Evolutionary conservation across 2,888 invertebrate species (phyloP), one percentile per base, ranked within the genome.

Genomic region (Anticlea derivata): DNA sequence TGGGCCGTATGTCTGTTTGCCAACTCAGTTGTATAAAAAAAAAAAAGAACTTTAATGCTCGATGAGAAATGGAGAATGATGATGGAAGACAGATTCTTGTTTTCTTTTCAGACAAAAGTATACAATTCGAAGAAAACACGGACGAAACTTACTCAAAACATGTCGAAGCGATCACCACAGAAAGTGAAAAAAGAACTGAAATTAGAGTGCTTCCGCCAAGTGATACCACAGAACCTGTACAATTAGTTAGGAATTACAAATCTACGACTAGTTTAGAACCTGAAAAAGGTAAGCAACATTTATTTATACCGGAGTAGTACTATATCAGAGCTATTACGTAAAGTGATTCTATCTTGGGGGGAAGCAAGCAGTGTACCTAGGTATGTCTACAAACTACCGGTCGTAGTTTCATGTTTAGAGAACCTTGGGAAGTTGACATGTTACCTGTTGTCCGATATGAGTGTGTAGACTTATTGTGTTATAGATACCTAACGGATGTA

Each of bases 191-290:
- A 49, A 63, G 68, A 50, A 63, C 61, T 54, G 65, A 73, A 64
- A 72, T 63, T 55, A 77, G 75, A 65, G 81, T 75, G 80, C 81
- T 86, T 84, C 85, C 86, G 59, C 61, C 70, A 61, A 79, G 84
- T 83, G 83, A 86, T 83, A 83, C 63, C 71, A 70, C 63, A 58
- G 79, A 83, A 68, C 56, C 73, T 74, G 61, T 77, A 77, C 73
- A 78, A 70, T 69, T 88, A 83, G 78, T 68, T 83, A 81, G 77
- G 70, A 77, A 74, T 70, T 75, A 68, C 61, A 78, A 77, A 70
- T 74, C 75, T 67, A 61, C 65, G 39, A 58, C 61, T 66, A 70
- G 63, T 63, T 61, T 73, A 59, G 65, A 68, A 53, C 55, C 55
- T 60, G 71, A 73, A 63, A 70, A 74, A 70, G 81, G 81, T 82